phyloP scores from a whole-genome alignment of 2,888 invertebrate species.

The Elaeidobius kamerunicus region DNA sequence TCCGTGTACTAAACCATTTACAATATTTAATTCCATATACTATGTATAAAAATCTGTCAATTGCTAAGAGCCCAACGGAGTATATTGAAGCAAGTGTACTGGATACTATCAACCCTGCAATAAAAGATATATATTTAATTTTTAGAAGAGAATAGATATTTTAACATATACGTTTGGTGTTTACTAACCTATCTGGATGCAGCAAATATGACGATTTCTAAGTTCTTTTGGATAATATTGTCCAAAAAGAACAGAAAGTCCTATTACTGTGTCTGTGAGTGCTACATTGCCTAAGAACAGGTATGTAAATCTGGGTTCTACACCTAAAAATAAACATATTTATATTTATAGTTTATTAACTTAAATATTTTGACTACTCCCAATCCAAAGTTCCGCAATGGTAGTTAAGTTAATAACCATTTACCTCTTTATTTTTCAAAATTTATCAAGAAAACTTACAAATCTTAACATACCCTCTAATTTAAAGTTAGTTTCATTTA shows the following conservation, averaged over 20 bases:
- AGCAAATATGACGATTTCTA: constrained; percentile 48
- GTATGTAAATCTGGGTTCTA: constrained; percentile 62
- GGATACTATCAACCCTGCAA: constrained; percentile 60
- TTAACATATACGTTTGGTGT: not conserved
- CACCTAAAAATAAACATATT: constrained; percentile 52
- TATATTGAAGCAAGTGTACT: constrained; percentile 62
- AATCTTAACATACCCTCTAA: too few species aligned
- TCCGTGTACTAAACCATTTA: constrained; percentile 57
- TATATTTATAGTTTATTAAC: too few species aligned
- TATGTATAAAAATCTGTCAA: constrained; percentile 64
- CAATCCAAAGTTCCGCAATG: too few species aligned
- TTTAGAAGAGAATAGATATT: too few species aligned
- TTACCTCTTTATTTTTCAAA: too few species aligned
- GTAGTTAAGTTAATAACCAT: too few species aligned
- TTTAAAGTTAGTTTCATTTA: too few species aligned
- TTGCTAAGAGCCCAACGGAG: constrained; percentile 61
- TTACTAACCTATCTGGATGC: constrained; percentile 48
- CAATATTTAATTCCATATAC: constrained; percentile 62
- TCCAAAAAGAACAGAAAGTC: constrained; percentile 57
- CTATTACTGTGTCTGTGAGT: constrained; percentile 62
- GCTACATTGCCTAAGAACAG: constrained; percentile 65
- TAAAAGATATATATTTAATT: constrained; percentile 1
- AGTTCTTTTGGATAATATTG: constrained; percentile 47
- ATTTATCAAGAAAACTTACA: too few species aligned
- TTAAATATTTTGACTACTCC: too few species aligned